Conservation (phyloP, 2,888 invertebrate species). For the Drosophila atroscutellata region DNA sequence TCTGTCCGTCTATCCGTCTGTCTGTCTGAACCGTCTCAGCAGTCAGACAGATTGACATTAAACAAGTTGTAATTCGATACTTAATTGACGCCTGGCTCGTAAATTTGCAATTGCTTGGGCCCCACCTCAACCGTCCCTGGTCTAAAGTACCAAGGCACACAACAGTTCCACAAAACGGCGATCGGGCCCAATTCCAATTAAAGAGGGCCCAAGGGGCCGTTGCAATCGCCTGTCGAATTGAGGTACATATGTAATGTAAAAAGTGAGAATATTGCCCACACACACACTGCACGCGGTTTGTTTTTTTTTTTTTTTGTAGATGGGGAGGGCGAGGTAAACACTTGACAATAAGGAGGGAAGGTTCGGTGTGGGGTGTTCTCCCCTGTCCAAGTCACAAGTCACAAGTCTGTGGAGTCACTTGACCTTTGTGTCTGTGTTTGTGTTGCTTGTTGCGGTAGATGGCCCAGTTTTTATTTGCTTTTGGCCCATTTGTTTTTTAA, state of each 20-base stretch:
- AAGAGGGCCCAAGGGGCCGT: constrained; percentile 78
- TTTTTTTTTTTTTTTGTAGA: background rate
- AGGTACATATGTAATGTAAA: constrained; percentile 74
- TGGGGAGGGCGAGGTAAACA: background rate
- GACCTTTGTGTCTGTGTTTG: constrained; percentile 60
- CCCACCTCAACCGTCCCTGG: background rate
- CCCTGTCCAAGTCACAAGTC: constrained; percentile 22
- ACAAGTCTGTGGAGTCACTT: constrained; percentile 31
- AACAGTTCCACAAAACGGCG: constrained; percentile 40
- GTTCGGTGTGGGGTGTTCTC: background rate
- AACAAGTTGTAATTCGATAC: constrained; percentile 85
- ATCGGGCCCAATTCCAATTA: constrained; percentile 72
- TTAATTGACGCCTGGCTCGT: constrained; percentile 85
- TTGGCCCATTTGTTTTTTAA: constrained; percentile 64
- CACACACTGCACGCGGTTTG: constrained; percentile 28
- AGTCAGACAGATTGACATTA: constrained; percentile 81
- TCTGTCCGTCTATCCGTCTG: background rate
- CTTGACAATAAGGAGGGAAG: background rate
- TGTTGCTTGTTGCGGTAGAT: constrained; percentile 52
- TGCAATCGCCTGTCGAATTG: constrained; percentile 76
- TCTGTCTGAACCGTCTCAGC: constrained; percentile 12
- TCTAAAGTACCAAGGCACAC: constrained; percentile 6
- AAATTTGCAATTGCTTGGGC: constrained; percentile 82
- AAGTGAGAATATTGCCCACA: constrained; percentile 76
- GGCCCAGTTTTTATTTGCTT: constrained; percentile 73